Evolutionary conservation across 2,888 invertebrate genomes (phyloP).

Genomic region (Rosalia funebris): DNA sequence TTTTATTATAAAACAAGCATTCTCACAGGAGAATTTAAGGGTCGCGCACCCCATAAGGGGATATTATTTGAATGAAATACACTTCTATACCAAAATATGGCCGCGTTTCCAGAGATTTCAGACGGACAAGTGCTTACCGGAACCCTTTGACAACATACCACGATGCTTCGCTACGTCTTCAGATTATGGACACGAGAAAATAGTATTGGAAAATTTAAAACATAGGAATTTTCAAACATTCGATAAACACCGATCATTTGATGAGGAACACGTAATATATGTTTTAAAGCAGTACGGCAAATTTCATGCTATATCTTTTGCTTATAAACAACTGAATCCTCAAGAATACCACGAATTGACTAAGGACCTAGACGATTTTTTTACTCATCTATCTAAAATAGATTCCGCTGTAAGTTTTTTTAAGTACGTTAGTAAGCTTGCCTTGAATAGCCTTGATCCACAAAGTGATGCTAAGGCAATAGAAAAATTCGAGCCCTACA

Average conservation of each 20-base stretch:
- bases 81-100: constrained; percentile 28
- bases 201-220: constrained; percentile 39
- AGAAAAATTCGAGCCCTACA: constrained; percentile 6
- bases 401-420: not conserved
- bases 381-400: not conserved
- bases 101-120: constrained; percentile 25
- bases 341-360: constrained; percentile 29
- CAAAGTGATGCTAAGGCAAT: constrained; percentile 1
- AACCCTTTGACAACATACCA: constrained; percentile 12
- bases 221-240: constrained; percentile 29
- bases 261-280: constrained; percentile 28
- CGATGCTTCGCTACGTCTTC: constrained; percentile 14
- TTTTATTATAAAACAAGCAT: constrained; percentile 29
- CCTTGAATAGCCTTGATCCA: not conserved
- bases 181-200: constrained; percentile 24
- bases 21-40: constrained; percentile 10
- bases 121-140: not conserved
- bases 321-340: constrained; percentile 34
- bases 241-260: constrained; percentile 11
- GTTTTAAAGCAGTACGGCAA: constrained; percentile 40
- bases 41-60: constrained; percentile 11
- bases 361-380: not conserved
- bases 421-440: not conserved
- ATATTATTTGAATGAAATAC: constrained; percentile 31
- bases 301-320: constrained; percentile 45